Conservation (phyloP, 2,797 vertebrate species). For the Pitangus sulphuratus region DNA sequence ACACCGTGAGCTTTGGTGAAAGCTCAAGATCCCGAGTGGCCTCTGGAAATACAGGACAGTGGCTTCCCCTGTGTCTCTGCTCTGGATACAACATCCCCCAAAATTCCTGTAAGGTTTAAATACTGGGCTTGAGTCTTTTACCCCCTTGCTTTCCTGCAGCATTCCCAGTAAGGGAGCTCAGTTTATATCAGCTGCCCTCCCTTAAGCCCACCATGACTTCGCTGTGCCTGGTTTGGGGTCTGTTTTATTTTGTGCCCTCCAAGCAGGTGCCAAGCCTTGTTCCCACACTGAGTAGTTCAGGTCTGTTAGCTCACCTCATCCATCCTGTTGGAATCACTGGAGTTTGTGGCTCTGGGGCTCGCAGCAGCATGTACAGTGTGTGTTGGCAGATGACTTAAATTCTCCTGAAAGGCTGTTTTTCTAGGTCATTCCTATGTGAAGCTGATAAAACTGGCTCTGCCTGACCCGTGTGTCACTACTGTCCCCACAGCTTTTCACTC, state of each 20-base stretch:
- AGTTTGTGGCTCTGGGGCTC: background rate
- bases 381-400: conserved; percentile 38
- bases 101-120: background rate
- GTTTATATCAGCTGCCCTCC: background rate
- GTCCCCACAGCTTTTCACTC: conserved; percentile 17
- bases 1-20: fast-evolving
- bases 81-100: background rate
- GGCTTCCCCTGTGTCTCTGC: background rate
- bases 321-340: background rate
- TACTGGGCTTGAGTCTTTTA: background rate
- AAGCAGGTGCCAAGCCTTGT: background rate
- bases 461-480: background rate
- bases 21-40: background rate
- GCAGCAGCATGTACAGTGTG: background rate
- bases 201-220: background rate
- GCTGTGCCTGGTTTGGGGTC: fast-evolving
- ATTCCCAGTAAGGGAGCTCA: background rate
- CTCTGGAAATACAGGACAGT: background rate
- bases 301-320: background rate
- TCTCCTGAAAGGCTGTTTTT: conserved; percentile 49
- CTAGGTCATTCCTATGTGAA: conserved; percentile 35
- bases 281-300: background rate
- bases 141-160: background rate
- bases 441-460: conserved; percentile 10
- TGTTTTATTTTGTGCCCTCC: background rate